A percentile compares a stretch with the other conserved stretches of the same genome.
Evolutionary conservation across 2,797 vertebrate species (phyloP).

Genomic region (Clarias fuscus): DNA sequence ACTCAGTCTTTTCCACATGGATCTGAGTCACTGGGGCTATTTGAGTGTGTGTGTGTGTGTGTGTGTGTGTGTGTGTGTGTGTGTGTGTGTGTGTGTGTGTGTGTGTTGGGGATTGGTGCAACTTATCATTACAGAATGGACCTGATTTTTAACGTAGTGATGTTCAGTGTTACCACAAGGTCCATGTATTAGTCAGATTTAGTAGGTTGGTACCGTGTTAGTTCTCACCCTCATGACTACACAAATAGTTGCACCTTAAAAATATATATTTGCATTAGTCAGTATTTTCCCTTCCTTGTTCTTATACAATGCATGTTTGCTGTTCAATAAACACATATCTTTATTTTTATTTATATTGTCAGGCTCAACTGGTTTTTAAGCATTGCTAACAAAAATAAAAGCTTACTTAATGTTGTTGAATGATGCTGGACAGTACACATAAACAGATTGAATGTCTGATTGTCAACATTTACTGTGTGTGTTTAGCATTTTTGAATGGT

Average conservation of each 20-base stretch:
- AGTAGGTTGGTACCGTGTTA: not conserved
- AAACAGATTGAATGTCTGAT: not conserved
- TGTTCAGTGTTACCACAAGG: not conserved
- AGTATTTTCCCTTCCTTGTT: not conserved
- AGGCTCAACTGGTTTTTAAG: not conserved
- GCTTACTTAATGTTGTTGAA: no score
- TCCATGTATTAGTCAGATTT: not conserved
- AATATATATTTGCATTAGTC: not conserved
- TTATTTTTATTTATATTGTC: not conserved
- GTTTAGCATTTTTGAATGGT: not conserved
- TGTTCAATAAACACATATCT: not conserved
- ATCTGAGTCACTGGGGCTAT: slow-evolving; percentile 63
- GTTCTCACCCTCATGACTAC: not conserved
- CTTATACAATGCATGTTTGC: not conserved
- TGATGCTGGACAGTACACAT: not conserved
- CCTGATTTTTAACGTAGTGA: not conserved
- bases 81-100: slow-evolving; percentile 37
- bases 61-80: slow-evolving; percentile 36
- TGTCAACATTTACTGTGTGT: not conserved
- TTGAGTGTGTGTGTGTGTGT: slow-evolving; percentile 15
- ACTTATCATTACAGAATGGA: slow-evolving; percentile 2
- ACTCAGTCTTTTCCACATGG: slow-evolving; percentile 57
- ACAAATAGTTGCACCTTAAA: not conserved
- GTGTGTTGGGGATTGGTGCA: slow-evolving; percentile 41
- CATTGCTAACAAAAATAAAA: not conserved